Conservation (phyloP, 1,140 invertebrate species). For the Oreohelix idahoensis region DNA sequence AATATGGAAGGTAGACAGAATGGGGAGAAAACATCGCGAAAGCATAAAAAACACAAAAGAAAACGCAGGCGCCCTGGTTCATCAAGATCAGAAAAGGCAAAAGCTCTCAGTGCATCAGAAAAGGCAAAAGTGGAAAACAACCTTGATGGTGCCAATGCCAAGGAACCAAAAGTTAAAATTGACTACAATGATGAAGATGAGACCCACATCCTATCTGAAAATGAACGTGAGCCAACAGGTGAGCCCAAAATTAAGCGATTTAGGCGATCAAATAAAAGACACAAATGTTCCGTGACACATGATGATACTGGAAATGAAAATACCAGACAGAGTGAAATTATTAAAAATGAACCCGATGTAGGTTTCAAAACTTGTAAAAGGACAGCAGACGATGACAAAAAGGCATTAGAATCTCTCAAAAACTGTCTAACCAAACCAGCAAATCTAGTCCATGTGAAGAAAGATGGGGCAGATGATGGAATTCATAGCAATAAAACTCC, state of each 20-base stretch:
- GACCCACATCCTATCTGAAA: conserved; percentile 27
- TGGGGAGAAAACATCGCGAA: conserved; percentile 33
- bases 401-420: background rate
- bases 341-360: conserved; percentile 38
- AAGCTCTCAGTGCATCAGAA: conserved; percentile 27
- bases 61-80: conserved; percentile 37
- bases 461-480: background rate
- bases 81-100: conserved; percentile 27
- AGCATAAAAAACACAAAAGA: conserved; percentile 41
- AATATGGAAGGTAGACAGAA: conserved; percentile 33
- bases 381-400: conserved; percentile 1
- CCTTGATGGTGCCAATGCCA: conserved; percentile 30
- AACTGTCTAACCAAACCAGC: background rate
- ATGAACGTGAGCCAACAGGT: conserved; percentile 16
- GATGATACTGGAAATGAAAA: background rate
- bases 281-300: background rate
- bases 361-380: conserved; percentile 24
- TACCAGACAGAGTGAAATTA: background rate
- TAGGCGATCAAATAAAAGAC: conserved; percentile 23
- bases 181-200: conserved; percentile 49
- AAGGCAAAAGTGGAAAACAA: conserved; percentile 12
- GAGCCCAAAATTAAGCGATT: conserved; percentile 44
- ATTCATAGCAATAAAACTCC: conserved; percentile 26
- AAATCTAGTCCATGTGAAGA: background rate
- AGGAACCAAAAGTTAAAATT: conserved; percentile 50